Evolutionary conservation across 2,797 vertebrate genomes (phyloP).

Genomic region (Pseudotriccus pelzelni): DNA sequence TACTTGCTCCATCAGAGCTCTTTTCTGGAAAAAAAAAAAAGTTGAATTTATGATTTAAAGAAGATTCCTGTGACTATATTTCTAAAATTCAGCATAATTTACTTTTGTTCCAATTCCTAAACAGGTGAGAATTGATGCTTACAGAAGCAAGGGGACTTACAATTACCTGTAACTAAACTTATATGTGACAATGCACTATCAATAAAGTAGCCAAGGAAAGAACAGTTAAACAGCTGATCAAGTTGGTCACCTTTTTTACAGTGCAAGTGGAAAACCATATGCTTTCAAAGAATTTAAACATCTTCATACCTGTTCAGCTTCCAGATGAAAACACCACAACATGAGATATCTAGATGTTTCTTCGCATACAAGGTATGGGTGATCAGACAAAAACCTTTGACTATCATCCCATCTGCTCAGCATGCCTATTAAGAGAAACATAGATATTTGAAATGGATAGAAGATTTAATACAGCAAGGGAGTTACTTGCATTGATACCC

Average conservation of each 20-base stretch:
- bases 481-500: background rate
- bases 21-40: constrained; percentile 80
- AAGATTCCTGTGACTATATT: background rate
- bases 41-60: background rate
- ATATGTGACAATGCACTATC: background rate
- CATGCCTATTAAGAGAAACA: constrained; percentile 84
- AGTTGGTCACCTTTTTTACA: background rate
- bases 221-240: background rate
- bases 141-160: background rate
- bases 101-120: background rate
- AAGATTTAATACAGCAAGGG: background rate
- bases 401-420: constrained; percentile 96
- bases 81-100: background rate
- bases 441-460: background rate
- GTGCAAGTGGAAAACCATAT: background rate
- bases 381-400: constrained; percentile 91
- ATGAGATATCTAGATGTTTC: constrained; percentile 92
- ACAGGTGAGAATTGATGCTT: background rate
- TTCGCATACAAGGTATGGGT: constrained; percentile 93
- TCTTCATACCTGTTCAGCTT: constrained; percentile 88
- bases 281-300: background rate
- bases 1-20: constrained; percentile 96
- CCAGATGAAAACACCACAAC: constrained; percentile 94
- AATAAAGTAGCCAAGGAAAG: background rate
- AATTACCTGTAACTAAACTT: background rate